phyloP scores from a whole-genome alignment of 2,888 invertebrate genomes.

The Eumacrocentrus americanus region DNA sequence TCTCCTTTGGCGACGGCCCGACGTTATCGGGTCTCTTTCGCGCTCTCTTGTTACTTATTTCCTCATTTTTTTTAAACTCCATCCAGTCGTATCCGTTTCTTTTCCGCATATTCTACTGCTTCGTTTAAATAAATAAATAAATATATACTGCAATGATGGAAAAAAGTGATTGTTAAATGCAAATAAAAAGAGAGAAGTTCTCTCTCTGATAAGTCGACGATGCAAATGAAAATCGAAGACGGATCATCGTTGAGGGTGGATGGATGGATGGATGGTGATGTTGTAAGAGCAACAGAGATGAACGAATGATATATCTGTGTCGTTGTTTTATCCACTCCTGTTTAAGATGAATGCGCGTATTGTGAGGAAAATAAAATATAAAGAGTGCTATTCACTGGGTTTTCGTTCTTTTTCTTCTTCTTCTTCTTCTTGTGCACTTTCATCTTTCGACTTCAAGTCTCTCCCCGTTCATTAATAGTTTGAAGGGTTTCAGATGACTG shows the following conservation, averaged over 20 bases:
- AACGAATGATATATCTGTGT: slow-evolving; percentile 20
- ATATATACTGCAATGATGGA: slow-evolving; percentile 18
- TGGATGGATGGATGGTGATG: neutral
- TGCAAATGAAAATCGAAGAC: slow-evolving; percentile 22
- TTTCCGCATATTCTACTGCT: neutral
- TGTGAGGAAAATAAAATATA: slow-evolving; percentile 36
- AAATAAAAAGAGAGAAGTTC: neutral
- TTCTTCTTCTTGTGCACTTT: too few species aligned
- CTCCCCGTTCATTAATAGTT: too few species aligned
- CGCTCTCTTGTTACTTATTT: slow-evolving; percentile 8
- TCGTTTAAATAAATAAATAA: too few species aligned
- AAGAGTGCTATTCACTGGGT: slow-evolving; percentile 33
- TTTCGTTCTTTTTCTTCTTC: too few species aligned
- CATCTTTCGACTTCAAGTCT: neutral
- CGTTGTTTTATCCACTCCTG: slow-evolving; percentile 34
- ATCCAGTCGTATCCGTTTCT: neutral
- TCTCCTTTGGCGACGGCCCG: slow-evolving; percentile 1
- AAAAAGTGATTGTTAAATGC: neutral
- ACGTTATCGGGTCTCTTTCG: slow-evolving; percentile 13
- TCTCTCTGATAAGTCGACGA: slow-evolving; percentile 17
- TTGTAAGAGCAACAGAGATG: slow-evolving; percentile 13
- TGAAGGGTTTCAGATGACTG: too few species aligned
- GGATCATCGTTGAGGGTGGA: slow-evolving; percentile 2
- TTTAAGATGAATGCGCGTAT: slow-evolving; percentile 36
- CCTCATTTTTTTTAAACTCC: neutral